Base-by-base conservation (phyloP, 23 tunicate genomes). In the Halocynthia roretzi region DNA sequence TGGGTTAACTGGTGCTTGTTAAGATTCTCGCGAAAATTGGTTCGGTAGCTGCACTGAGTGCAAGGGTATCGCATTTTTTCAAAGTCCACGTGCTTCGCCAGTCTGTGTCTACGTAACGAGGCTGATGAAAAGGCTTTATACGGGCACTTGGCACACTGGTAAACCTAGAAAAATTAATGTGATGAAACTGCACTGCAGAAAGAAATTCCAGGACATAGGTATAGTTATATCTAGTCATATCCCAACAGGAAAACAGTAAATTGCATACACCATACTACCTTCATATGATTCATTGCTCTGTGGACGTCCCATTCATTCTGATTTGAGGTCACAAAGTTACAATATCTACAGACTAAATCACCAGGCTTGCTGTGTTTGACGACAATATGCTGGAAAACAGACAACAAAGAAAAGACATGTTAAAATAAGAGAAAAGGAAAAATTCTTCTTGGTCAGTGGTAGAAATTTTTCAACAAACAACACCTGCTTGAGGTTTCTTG, bases 301-400 rank as follows among this genome's bases (percentile, higher is more conserved):
- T 81, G 85, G 58, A 81, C 78, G n/a, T 81, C 85, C 78, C 78
- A 81, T 15, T 81, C 85, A 64, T 72, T 81, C 21, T 71, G 78
- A 51, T 71, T 61, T 6, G 71, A 61, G 6, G 85, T 81, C 62
- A 81, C 85, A 71, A 81, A 81, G 8, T 58, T 55, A 64, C 85
- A 81, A 17, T 54, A 61, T 15, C 78, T 52, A 40, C 85, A 81
- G 6, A 81, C 85, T 69, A 81, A 14, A 22, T 81, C 85, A 14
- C 85, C 78, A 11, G 85, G 78, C 62, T 81, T 81, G 5, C 67
- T n/a, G 48, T 69, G 76, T 20, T 80, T 61, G 21, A 58, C 18
- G 8, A 80, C 56, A 50, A 18, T 54, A 50, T 78, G 82, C 82
- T 78, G 72, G 8, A 19, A 5, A 18, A 4, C 2, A n/a, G 5